These are phyloP conservation scores for Therioaphis trifolii DNA, from an alignment of 2,888 invertebrate species.

Conservation along the genomic window DNA sequence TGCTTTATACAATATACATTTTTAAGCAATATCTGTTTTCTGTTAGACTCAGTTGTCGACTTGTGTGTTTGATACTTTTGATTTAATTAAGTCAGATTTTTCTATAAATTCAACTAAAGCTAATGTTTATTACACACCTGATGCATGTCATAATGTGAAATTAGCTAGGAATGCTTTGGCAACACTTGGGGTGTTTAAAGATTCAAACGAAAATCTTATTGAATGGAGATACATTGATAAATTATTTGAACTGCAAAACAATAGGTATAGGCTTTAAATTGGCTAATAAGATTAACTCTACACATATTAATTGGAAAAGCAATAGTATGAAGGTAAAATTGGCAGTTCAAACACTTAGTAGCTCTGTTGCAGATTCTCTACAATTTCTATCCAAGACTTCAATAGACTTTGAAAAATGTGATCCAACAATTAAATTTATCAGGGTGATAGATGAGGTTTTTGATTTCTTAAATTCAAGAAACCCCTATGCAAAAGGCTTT, in stretches of 20 bases:
- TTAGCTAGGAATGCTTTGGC: slow-evolving; percentile 34
- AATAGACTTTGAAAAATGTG: neutral
- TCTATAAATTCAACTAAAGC: neutral
- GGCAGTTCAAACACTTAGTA: neutral
- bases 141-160: slow-evolving; percentile 27
- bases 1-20: no score
- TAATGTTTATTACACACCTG: slow-evolving; percentile 22
- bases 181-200: neutral
- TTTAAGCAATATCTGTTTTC: no score
- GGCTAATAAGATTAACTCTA: neutral
- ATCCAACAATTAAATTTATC: neutral
- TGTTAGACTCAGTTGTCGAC: no score
- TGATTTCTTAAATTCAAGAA: slow-evolving; percentile 28
- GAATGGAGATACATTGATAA: slow-evolving; percentile 13
- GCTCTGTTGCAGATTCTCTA: neutral
- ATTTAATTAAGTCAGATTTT: neutral
- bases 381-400: neutral
- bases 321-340: slow-evolving; percentile 35
- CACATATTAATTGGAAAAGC: slow-evolving; percentile 12
- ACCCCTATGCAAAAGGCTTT: slow-evolving; percentile 19
- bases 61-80: no score
- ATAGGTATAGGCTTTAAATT: slow-evolving; percentile 3
- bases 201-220: neutral
- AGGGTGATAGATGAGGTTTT: slow-evolving; percentile 15
- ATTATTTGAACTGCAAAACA: neutral